These are phyloP conservation scores for Troides aeacus DNA, from an alignment of 2,888 invertebrate species.

Conservation along the genomic window DNA sequence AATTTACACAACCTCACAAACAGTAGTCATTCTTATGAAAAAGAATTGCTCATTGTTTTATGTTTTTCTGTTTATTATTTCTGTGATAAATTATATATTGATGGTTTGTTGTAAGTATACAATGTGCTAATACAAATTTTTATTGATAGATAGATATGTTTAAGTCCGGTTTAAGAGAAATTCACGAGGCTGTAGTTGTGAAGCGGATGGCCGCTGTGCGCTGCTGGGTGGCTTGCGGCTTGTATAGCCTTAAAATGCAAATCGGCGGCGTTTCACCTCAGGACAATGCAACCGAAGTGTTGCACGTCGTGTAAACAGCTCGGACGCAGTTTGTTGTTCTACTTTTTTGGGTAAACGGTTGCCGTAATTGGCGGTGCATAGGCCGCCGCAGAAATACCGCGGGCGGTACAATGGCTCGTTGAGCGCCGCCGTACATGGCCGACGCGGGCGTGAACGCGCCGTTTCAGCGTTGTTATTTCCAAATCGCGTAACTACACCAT, in stretches of 20 bases:
- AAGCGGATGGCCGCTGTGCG: conserved; percentile 29
- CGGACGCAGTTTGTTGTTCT: conserved; percentile 71
- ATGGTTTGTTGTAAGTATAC: conserved; percentile 25
- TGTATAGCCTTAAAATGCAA: conserved; percentile 72
- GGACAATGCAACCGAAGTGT: conserved; percentile 74
- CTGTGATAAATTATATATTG: conserved; percentile 32
- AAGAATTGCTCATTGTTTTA: conserved; percentile 38
- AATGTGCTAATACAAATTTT: not conserved
- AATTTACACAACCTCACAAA: conserved; percentile 39
- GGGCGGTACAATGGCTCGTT: conserved; percentile 69
- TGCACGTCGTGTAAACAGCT: conserved; percentile 73
- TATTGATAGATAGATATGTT: conserved; percentile 15
- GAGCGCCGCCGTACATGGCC: conserved; percentile 64
- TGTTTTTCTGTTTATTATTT: conserved; percentile 32
- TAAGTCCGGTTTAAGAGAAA: conserved; percentile 50
- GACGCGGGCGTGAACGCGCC: conserved; percentile 57
- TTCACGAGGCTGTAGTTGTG: conserved; percentile 46
- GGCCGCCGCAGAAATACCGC: conserved; percentile 71
- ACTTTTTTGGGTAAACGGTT: conserved; percentile 77
- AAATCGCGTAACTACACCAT: conserved; percentile 46
- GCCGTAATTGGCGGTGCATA: conserved; percentile 71
- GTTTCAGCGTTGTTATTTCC: conserved; percentile 58
- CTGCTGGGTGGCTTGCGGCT: conserved; percentile 38
- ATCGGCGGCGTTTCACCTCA: conserved; percentile 67
- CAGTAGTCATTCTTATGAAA: conserved; percentile 39